Percentiles rank a stretch among this genome's conserved stretches.
phyloP scores from a whole-genome alignment of 2,113 vertebrate genomes.

The Pelobates fuscus region DNA sequence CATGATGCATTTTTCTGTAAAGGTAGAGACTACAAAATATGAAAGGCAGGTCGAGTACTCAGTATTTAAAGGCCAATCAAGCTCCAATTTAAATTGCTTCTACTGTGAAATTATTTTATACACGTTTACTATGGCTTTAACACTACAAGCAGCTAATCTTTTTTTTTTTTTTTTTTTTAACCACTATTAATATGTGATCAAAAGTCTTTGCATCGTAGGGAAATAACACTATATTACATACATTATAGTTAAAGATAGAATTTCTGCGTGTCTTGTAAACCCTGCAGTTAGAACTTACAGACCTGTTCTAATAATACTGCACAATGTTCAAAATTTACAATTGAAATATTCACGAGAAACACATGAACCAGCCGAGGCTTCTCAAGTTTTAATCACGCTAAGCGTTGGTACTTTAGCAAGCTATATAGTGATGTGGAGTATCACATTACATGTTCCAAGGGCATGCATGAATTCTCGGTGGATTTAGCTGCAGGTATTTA shows the following conservation, averaged over 20 bases:
- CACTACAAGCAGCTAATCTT: no score
- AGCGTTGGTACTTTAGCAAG: constrained; percentile 33
- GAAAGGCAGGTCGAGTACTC: no score
- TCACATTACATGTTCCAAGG: constrained; percentile 43
- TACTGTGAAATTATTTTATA: no score
- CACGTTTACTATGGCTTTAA: no score
- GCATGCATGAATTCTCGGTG: constrained; percentile 39
- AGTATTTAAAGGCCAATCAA: no score
- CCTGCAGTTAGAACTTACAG: not conserved
- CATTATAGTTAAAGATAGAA: not conserved
- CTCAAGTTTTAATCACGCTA: constrained; percentile 39
- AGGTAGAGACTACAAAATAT: no score
- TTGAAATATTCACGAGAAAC: constrained; percentile 20
- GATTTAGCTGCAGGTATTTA: constrained; percentile 49
- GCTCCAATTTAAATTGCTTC: no score
- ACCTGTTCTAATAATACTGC: not conserved
- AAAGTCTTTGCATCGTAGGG: no score
- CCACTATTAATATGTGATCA: no score
- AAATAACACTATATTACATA: not conserved
- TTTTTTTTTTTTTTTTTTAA: no score
- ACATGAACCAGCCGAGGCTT: constrained; percentile 28
- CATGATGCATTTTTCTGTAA: no score
- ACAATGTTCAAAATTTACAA: constrained; percentile 23
- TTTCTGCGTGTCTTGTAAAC: not conserved
- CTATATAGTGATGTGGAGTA: constrained; percentile 39